Evolutionary conservation across 2,113 vertebrate species (phyloP).

Genomic region (Eidolon helvum): DNA sequence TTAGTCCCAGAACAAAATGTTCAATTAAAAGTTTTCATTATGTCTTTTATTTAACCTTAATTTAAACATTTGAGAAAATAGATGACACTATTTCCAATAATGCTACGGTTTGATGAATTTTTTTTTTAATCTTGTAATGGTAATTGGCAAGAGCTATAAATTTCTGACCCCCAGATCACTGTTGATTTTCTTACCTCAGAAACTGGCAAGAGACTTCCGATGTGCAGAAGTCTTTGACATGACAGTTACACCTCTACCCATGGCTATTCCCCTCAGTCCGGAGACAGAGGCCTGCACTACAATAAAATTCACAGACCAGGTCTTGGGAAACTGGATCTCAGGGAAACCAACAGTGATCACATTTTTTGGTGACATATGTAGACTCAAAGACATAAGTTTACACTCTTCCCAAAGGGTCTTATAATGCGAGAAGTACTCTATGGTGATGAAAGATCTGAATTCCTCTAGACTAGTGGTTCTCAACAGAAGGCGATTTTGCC

Average conservation of each 20-base stretch:
- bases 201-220: not conserved
- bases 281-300: not conserved
- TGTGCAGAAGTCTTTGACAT: not conserved
- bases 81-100: not conserved
- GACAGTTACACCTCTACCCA: not conserved
- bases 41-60: not conserved
- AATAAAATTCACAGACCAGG: not conserved
- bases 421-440: not conserved
- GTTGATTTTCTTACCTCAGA: not conserved
- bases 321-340: not conserved
- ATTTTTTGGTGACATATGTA: not conserved
- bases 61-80: constrained; percentile 13
- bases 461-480: constrained; percentile 23
- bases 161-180: not conserved
- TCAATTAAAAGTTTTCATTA: not conserved
- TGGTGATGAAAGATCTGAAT: not conserved
- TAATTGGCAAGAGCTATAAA: not conserved
- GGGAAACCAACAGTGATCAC: not conserved
- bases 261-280: not conserved
- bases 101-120: not conserved
- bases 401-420: not conserved
- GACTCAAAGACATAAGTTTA: not conserved
- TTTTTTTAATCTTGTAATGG: not conserved
- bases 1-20: constrained; percentile 10
- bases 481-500: not conserved